These are phyloP conservation scores for Microctenopoma lineatum DNA, from an alignment of 2,797 vertebrate species.

Conservation along the genomic window DNA sequence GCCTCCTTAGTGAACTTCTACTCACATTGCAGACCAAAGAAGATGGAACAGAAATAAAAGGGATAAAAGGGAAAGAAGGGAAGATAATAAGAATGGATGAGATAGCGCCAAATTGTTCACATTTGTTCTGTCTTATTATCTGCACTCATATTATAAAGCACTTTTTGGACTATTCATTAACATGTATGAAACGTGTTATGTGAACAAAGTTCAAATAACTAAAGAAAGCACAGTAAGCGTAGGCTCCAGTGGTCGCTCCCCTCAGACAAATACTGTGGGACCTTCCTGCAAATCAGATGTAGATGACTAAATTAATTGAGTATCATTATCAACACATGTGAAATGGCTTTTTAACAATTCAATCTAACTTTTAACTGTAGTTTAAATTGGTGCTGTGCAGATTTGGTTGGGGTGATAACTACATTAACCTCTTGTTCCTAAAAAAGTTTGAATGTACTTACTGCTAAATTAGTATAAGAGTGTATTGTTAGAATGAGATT, in stretches of 20 bases:
- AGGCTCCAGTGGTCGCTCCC: slow-evolving; percentile 28
- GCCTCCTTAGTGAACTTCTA: slow-evolving; percentile 94
- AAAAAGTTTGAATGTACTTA: no score
- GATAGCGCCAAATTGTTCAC: slow-evolving; percentile 41
- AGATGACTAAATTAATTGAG: not conserved
- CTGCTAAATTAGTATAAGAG: no score
- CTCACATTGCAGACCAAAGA: slow-evolving; percentile 30
- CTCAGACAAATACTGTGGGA: slow-evolving; percentile 3
- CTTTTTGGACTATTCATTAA: not conserved
- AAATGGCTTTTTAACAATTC: slow-evolving; percentile 28
- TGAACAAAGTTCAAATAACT: not conserved
- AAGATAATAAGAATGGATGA: slow-evolving; percentile 65
- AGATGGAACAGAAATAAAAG: slow-evolving; percentile 8
- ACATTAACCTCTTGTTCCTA: not conserved
- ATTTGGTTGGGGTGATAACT: not conserved
- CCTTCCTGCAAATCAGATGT: no score
- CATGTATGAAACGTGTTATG: not conserved
- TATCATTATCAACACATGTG: slow-evolving; percentile 32
- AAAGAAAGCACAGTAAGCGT: slow-evolving; percentile 43
- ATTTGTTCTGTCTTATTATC: slow-evolving; percentile 1
- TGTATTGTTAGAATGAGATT: not conserved
- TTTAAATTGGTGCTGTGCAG: slow-evolving; percentile 12
- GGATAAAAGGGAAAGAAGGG: slow-evolving; percentile 20
- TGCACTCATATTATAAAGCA: not conserved
- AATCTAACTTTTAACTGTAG: not conserved